phyloP scores from a whole-genome alignment of 1,140 invertebrate genomes.

The Lepidurus arcticus region DNA sequence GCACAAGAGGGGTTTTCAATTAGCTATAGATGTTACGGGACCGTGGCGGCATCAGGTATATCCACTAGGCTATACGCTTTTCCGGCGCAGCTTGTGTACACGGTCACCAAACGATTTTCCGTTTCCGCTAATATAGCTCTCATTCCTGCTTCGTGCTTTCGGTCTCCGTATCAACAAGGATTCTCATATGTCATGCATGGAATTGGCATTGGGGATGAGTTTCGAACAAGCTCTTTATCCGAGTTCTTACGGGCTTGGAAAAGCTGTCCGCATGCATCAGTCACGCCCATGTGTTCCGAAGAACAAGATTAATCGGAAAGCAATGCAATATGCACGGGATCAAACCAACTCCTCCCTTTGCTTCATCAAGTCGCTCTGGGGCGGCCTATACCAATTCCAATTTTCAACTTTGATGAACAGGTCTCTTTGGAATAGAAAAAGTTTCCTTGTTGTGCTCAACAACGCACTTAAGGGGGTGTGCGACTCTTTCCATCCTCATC shows the following conservation, averaged over 20 bases:
- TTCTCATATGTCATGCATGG: constrained; percentile 21
- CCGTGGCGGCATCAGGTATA: constrained; percentile 6
- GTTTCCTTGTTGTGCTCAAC: background rate
- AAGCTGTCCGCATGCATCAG: constrained; percentile 6
- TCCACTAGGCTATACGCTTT: background rate
- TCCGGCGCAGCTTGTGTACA: background rate
- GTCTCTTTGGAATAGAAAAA: background rate
- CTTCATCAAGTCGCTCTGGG: constrained; percentile 3
- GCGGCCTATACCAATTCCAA: background rate
- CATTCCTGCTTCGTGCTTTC: background rate
- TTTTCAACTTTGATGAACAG: background rate
- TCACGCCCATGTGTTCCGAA: constrained; percentile 6
- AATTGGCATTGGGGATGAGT: background rate
- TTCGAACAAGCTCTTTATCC: background rate
- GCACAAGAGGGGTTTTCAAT: background rate
- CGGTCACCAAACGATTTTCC: background rate
- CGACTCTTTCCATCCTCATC: background rate
- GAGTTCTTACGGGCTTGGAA: background rate
- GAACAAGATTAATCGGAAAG: constrained; percentile 19
- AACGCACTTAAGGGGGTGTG: background rate
- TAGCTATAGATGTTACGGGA: constrained; percentile 4
- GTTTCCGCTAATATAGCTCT: background rate
- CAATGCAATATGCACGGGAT: background rate
- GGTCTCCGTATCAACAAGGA: background rate
- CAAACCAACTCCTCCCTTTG: background rate